Conservation (phyloP, 2,888 invertebrate species). For the Ischnus inquisitorius region DNA sequence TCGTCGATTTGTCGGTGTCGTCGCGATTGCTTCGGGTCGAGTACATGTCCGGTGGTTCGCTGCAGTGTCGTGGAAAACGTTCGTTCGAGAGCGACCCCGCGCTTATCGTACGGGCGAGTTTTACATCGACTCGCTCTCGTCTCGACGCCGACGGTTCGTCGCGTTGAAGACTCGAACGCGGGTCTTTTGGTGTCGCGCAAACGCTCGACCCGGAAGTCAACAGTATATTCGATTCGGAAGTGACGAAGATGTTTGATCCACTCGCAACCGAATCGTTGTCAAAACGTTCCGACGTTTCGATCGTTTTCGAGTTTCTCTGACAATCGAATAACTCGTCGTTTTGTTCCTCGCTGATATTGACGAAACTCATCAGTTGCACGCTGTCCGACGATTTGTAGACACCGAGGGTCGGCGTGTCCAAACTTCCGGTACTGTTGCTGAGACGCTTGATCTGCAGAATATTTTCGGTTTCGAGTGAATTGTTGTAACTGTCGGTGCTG, state of each 20-base stretch:
- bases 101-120: slow-evolving; percentile 20
- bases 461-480: slow-evolving; percentile 76
- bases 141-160: background rate
- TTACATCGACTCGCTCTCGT: slow-evolving; percentile 20
- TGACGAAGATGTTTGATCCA: slow-evolving; percentile 37
- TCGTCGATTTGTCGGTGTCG: slow-evolving; percentile 43
- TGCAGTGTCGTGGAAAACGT: slow-evolving; percentile 76
- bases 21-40: slow-evolving; percentile 70
- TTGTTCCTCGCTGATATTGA: slow-evolving; percentile 73
- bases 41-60: slow-evolving; percentile 79
- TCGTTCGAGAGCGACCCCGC: slow-evolving; percentile 10
- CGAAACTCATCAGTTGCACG: slow-evolving; percentile 74
- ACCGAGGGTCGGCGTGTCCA: slow-evolving; percentile 74
- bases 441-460: slow-evolving; percentile 80
- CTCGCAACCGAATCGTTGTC: slow-evolving; percentile 48
- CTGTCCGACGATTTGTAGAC: slow-evolving; percentile 74
- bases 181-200: slow-evolving; percentile 15
- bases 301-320: slow-evolving; percentile 22
- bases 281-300: slow-evolving; percentile 28
- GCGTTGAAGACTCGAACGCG: slow-evolving; percentile 16
- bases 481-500: slow-evolving; percentile 78
- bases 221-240: slow-evolving; percentile 37
- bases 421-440: slow-evolving; percentile 82
- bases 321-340: slow-evolving; percentile 41
- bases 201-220: slow-evolving; percentile 30